Evolutionary conservation across 2,888 invertebrate genomes (phyloP).

Genomic region (Epistrophe eligans): DNA sequence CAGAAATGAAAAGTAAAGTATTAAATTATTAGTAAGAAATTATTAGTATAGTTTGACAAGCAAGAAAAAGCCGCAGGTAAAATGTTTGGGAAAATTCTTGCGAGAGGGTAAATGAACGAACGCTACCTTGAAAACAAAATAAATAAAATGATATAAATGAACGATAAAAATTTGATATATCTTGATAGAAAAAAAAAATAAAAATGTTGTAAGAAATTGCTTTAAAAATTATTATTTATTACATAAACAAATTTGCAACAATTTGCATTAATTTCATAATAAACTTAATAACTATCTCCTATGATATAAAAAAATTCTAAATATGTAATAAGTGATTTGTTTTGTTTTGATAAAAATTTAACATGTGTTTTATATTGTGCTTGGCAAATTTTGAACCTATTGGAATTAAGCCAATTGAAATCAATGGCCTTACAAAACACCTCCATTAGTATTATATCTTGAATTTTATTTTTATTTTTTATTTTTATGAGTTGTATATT

Average conservation of each 20-base stretch:
- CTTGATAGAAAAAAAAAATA: background rate
- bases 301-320: background rate
- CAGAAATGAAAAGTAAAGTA: too few relatives aligned
- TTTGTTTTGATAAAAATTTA: constrained; percentile 38
- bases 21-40: too few relatives aligned
- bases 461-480: background rate
- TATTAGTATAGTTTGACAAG: too few relatives aligned
- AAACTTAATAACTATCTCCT: background rate
- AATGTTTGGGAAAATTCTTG: too few relatives aligned
- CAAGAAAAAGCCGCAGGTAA: too few relatives aligned
- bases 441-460: too few relatives aligned
- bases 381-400: constrained; percentile 27
- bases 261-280: constrained; percentile 27
- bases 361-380: constrained; percentile 30
- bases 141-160: too few relatives aligned
- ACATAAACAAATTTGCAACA: constrained; percentile 16
- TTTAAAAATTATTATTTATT: constrained; percentile 13
- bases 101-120: too few relatives aligned
- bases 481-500: background rate
- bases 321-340: constrained; percentile 13
- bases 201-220: background rate
- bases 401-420: constrained; percentile 52
- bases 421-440: constrained; percentile 55
- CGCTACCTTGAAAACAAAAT: too few relatives aligned
- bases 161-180: background rate